phyloP scores from a whole-genome alignment of 2,113 vertebrate genomes.

The Pelvicachromis taeniatus region DNA sequence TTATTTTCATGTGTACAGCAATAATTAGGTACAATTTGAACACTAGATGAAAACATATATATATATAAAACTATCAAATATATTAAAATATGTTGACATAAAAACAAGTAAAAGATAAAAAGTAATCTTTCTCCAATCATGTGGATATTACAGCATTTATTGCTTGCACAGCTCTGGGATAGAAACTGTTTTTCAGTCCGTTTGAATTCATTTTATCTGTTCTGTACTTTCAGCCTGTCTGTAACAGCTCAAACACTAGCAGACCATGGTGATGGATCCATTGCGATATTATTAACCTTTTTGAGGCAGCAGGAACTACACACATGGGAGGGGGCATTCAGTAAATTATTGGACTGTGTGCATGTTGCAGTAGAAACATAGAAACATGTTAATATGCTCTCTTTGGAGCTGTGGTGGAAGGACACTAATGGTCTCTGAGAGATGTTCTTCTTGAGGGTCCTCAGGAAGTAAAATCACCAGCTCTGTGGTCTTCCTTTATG shows the following conservation, averaged over 20 bases:
- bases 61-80: neutral
- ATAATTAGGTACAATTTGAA: neutral
- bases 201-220: neutral
- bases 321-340: neutral
- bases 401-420: neutral
- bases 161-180: neutral
- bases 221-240: neutral
- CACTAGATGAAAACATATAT: neutral
- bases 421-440: neutral
- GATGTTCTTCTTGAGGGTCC: neutral
- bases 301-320: neutral
- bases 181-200: neutral
- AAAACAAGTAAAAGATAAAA: neutral
- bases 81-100: neutral
- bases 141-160: neutral
- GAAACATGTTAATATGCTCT: neutral
- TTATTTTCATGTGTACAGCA: neutral
- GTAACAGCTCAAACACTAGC: neutral
- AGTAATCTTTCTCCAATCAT: neutral
- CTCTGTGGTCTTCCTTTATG: neutral
- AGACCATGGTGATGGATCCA: neutral
- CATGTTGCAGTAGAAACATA: neutral
- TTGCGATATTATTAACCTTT: neutral
- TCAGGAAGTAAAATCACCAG: neutral
- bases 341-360: neutral